Evolutionary conservation across 2,113 vertebrate genomes (phyloP).

Genomic region (Pundamilia nyererei): DNA sequence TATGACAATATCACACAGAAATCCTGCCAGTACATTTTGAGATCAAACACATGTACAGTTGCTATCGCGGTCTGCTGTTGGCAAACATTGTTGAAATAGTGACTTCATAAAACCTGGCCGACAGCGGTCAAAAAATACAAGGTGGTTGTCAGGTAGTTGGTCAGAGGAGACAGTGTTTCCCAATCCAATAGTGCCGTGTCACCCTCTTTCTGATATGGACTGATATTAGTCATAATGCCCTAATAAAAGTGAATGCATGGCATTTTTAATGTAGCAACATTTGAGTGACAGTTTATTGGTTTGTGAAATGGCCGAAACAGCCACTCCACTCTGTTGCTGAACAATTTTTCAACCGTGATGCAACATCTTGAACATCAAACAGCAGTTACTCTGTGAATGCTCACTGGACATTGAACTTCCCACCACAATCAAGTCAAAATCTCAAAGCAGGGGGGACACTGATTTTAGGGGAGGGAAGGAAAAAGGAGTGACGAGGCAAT

Average conservation of each 20-base stretch:
- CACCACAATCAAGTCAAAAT: not conserved
- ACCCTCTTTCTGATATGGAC: not conserved
- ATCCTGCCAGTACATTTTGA: not conserved
- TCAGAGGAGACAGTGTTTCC: not conserved
- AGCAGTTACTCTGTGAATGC: not conserved
- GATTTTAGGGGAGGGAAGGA: not conserved
- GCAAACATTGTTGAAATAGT: not conserved
- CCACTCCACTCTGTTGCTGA: not conserved
- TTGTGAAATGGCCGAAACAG: not conserved
- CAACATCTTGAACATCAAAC: not conserved
- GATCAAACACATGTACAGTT: not conserved
- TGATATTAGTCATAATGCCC: not conserved
- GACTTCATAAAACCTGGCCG: not conserved
- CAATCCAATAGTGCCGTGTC: not conserved
- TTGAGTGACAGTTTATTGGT: not conserved
- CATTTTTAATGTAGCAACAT: not conserved
- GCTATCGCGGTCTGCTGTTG: not conserved
- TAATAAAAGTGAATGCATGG: not conserved
- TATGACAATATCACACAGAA: not conserved
- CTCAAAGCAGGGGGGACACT: not conserved
- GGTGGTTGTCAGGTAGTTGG: not conserved
- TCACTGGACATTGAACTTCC: not conserved
- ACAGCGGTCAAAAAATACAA: not conserved
- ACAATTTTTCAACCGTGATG: not conserved
- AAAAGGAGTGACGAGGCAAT: not conserved